Base-by-base conservation (phyloP, 1,140 invertebrate species). In the Sarcophaga peregrina region DNA sequence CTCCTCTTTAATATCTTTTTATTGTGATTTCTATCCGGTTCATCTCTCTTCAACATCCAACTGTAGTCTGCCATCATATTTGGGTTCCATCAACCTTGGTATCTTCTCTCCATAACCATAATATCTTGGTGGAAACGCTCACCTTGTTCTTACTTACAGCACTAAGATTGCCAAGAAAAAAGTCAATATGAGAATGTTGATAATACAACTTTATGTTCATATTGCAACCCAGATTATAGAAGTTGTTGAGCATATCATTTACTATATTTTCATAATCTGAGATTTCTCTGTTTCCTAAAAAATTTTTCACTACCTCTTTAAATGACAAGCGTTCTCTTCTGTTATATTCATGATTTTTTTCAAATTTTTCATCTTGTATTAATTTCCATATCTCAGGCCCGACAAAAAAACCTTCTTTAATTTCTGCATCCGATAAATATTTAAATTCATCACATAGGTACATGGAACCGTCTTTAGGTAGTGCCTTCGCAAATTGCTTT, bases 81-180 rank as follows among this genome's bases (percentile, higher is more conserved):
- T 37, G 50, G 1, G 50, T 10, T 13, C 73, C n/a, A 25, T 20
- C 37, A 5, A 9, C 73, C 68, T n/a, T 17, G 4, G 25, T 73
- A 73, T 20, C 68, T 9, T 5, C 2, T 17, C 11, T 73, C 73
- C 20, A 75, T 75, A 20, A 20, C 25, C 37, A 20, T 75, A 20
- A 46, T 15, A 37, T 75, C 73, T 25, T 75, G 73, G 37, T 75
- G 73, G 37, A 75, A 75, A 20, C 73, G 73, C 25, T 75, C 73
- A 15, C 73, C 73, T 75, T 75, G 73, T 37, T 75, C 73, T 75
- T 75, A 46, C 73, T 75, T 37, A 45, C 73, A 37, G 17, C 73
- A 25, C n/a, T 10, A 37, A 45, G 25, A 37, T 37, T 37, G 1
- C 4, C 25, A 37, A 4, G 25, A 37, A 37, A 37, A 4, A 37